A percentile compares a stretch with the other conserved stretches of the same genome.
These are phyloP conservation scores for Rhadina sibilatrix DNA, from an alignment of 2,113 vertebrate species.

Conservation along the genomic window DNA sequence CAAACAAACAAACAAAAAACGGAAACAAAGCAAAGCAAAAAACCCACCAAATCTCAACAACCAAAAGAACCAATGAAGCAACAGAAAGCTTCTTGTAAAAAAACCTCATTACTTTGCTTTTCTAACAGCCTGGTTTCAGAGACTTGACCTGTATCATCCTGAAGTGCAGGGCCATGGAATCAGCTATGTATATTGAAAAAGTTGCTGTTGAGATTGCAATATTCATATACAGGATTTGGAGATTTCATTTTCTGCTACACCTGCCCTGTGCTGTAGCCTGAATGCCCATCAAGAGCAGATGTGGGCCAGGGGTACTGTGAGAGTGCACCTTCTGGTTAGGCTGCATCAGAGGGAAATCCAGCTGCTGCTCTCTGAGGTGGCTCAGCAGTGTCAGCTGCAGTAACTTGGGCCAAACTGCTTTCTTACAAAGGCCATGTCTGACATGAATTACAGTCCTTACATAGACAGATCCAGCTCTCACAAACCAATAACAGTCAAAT, in stretches of 20 bases:
- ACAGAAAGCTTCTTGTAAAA: neutral
- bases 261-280: neutral
- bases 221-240: neutral
- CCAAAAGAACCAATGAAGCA: neutral
- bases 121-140: neutral
- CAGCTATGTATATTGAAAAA: neutral
- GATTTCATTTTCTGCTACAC: neutral
- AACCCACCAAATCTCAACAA: neutral
- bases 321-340: neutral
- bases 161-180: neutral
- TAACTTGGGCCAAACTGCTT: neutral
- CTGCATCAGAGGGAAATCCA: neutral
- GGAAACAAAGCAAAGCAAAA: neutral
- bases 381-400: neutral
- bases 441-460: neutral
- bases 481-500: neutral
- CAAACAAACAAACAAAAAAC: neutral
- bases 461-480: neutral
- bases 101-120: neutral
- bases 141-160: neutral
- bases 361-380: fast-evolving
- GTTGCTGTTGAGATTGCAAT: neutral
- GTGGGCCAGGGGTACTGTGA: neutral
- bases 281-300: neutral
- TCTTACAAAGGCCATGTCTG: neutral